Evolutionary conservation across 2,113 vertebrate genomes (phyloP).

Genomic region (Crotalus viridis): DNA sequence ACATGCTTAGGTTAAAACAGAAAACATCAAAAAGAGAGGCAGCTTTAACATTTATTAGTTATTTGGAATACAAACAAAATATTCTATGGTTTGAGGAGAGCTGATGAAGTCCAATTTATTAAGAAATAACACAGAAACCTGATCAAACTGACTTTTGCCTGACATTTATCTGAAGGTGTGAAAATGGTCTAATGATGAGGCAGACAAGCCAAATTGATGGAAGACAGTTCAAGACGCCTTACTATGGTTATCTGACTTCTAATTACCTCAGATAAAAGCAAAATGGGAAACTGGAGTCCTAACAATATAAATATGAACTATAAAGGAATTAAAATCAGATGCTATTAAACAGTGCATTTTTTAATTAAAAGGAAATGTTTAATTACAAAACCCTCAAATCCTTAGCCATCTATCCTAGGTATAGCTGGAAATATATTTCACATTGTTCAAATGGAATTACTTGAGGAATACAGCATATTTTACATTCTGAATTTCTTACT

Average conservation of each 20-base stretch:
- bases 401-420: not conserved
- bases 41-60: slow-evolving; percentile 41
- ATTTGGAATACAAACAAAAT: slow-evolving; percentile 56
- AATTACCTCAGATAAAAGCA: slow-evolving; percentile 72
- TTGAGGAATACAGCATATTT: not conserved
- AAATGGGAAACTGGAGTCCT: slow-evolving; percentile 68
- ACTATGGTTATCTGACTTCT: slow-evolving; percentile 69
- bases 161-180: slow-evolving; percentile 38
- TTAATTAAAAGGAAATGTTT: slow-evolving; percentile 50
- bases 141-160: slow-evolving; percentile 66
- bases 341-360: slow-evolving; percentile 56
- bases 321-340: slow-evolving; percentile 68
- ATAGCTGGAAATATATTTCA: not conserved
- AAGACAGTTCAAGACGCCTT: slow-evolving; percentile 66
- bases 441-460: not conserved
- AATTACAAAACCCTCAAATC: slow-evolving; percentile 55
- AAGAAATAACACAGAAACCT: slow-evolving; percentile 64
- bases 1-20: slow-evolving; percentile 44
- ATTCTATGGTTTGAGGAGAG: slow-evolving; percentile 57
- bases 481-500: not conserved
- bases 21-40: slow-evolving; percentile 50
- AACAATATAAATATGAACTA: slow-evolving; percentile 63
- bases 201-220: slow-evolving; percentile 60
- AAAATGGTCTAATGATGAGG: slow-evolving; percentile 54
- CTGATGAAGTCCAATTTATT: slow-evolving; percentile 54